Percentiles rank a stretch among this genome's conserved stretches.
Evolutionary conservation across 2,113 vertebrate species (phyloP).

Genomic region (Otolemur garnettii): DNA sequence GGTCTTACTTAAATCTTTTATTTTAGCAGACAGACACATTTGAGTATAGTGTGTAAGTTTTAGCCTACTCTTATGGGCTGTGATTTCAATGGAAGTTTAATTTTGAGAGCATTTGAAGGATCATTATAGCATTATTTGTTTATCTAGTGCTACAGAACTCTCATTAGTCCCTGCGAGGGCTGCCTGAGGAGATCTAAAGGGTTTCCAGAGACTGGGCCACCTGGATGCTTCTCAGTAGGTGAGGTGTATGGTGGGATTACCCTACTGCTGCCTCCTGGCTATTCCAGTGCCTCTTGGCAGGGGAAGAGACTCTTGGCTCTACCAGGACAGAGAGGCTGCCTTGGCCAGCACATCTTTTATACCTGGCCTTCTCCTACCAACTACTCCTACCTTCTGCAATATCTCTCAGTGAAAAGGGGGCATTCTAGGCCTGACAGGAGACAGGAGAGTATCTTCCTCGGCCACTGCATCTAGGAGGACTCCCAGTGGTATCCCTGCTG

Average conservation of each 20-base stretch:
- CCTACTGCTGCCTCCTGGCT: not conserved
- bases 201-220: not conserved
- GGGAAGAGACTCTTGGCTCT: not conserved
- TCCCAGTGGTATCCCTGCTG: not conserved
- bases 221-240: not conserved
- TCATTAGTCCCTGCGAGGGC: not conserved
- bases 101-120: not conserved
- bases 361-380: not conserved
- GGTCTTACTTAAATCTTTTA: not conserved
- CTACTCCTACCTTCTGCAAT: not conserved
- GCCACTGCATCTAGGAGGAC: not conserved
- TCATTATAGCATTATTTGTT: not conserved
- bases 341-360: no score
- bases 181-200: not conserved
- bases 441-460: no score
- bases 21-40: not conserved
- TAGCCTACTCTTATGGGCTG: not conserved
- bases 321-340: not conserved
- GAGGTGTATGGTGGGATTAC: not conserved
- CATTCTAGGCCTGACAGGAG: not conserved
- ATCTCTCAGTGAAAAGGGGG: not conserved
- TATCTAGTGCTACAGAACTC: not conserved
- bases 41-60: not conserved
- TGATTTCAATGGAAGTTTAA: not conserved
- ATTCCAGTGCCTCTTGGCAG: rapidly evolving